Conservation (phyloP, 2,888 invertebrate genomes). For the Pilophorus perplexus region DNA sequence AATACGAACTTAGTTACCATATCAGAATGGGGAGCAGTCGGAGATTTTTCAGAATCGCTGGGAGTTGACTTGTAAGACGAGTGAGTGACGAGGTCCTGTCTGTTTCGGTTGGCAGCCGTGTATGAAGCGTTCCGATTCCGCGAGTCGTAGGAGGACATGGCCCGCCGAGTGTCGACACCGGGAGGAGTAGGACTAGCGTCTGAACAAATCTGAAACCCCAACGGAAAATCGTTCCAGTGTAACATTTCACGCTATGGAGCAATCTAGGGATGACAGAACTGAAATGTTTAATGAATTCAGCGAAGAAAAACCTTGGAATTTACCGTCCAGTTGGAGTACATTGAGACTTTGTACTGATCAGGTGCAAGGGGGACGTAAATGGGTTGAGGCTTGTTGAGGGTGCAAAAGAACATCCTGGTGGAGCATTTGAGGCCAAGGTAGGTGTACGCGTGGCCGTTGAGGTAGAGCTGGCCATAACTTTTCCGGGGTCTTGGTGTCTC, state of each 20-base stretch:
- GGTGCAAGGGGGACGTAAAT: constrained; percentile 75
- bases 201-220: constrained; percentile 60
- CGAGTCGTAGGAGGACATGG: constrained; percentile 71
- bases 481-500: constrained; percentile 88
- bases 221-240: not conserved
- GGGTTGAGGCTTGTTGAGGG: constrained; percentile 89
- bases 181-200: constrained; percentile 66
- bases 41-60: too few species aligned
- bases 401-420: constrained; percentile 87
- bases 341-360: constrained; percentile 84
- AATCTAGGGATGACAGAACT: too few species aligned
- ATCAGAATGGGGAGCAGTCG: too few species aligned
- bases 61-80: constrained; percentile 56
- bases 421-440: constrained; percentile 87
- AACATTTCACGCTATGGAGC: too few species aligned
- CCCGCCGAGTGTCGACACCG: constrained; percentile 65
- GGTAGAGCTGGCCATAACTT: constrained; percentile 81
- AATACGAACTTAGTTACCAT: too few species aligned
- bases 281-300: too few species aligned
- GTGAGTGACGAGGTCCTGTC: constrained; percentile 64
- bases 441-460: constrained; percentile 89
- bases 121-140: constrained; percentile 66
- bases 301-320: constrained; percentile 47
- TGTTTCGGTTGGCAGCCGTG: constrained; percentile 61
- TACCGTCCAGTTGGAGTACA: constrained; percentile 96